phyloP scores from a whole-genome alignment of 2,113 vertebrate species.

The Cinclus mexicanus region DNA sequence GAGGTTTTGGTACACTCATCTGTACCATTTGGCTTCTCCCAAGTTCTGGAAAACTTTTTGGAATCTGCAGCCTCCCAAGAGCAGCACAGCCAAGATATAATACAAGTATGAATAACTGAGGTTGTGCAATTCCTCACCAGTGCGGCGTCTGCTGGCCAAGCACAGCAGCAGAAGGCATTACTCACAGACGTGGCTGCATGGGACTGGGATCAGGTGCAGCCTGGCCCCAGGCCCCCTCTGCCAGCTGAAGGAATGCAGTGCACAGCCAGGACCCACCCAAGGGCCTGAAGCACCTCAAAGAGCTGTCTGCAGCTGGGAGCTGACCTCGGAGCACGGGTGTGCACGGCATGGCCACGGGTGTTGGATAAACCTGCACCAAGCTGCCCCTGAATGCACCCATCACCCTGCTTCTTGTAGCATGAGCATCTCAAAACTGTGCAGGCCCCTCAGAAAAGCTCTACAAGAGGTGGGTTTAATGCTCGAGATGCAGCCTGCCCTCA shows the following conservation, averaged over 20 bases:
- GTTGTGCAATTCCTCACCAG: not conserved
- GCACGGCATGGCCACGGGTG: accelerated
- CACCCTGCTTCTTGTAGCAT: not conserved
- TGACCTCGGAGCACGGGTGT: accelerated
- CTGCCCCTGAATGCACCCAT: not conserved
- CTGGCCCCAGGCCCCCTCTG: not conserved
- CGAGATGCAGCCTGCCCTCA: accelerated
- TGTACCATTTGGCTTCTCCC: constrained; percentile 25
- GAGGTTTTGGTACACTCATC: not conserved
- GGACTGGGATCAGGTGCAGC: not conserved
- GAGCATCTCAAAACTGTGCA: not conserved
- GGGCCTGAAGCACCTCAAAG: not conserved
- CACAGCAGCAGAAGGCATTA: constrained; percentile 31
- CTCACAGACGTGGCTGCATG: not conserved
- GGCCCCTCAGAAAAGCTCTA: not conserved
- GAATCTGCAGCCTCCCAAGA: constrained; percentile 22
- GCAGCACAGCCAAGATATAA: constrained; percentile 27
- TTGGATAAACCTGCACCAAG: not conserved
- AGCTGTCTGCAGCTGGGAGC: not conserved
- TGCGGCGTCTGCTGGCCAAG: constrained; percentile 1
- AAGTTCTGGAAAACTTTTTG: constrained; percentile 18
- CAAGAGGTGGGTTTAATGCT: not conserved
- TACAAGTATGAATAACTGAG: constrained; percentile 41
- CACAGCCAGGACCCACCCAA: not conserved
- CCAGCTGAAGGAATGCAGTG: not conserved